phyloP scores from a whole-genome alignment of 2,797 vertebrate species.

The Sciurus carolinensis region DNA sequence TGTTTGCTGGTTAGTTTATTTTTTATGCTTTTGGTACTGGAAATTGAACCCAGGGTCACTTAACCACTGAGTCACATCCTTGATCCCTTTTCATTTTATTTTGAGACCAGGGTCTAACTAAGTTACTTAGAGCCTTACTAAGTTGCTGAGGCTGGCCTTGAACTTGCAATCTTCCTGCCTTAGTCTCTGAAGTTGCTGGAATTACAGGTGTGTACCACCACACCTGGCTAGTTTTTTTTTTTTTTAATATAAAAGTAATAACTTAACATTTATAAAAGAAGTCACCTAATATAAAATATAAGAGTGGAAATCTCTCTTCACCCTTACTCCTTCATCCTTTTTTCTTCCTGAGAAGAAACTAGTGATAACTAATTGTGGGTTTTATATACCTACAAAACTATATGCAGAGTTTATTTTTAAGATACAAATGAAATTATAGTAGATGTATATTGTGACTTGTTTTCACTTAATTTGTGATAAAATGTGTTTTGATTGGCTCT shows the following conservation, averaged over 20 bases:
- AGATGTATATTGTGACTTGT: slow-evolving; percentile 36
- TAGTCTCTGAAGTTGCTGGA: not conserved
- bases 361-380: not conserved
- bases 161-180: not conserved
- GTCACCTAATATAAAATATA: slow-evolving; percentile 14
- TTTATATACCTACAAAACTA: not conserved
- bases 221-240: slow-evolving; percentile 9
- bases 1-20: not conserved
- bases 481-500: not conserved
- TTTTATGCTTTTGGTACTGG: not conserved
- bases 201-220: not conserved
- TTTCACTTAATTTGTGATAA: not conserved
- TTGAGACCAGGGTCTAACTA: not conserved
- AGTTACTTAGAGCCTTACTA: no score
- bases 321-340: not conserved
- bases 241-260: slow-evolving; percentile 32
- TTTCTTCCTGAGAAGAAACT: not conserved
- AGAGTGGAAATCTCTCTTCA: not conserved
- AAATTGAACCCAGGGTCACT: no score
- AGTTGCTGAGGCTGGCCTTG: not conserved
- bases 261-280: slow-evolving; percentile 38
- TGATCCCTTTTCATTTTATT: not conserved
- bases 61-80: no score
- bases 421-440: not conserved
- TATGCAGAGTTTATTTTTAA: not conserved